phyloP scores from a whole-genome alignment of 2,113 vertebrate genomes.

The Nestor notabilis region DNA sequence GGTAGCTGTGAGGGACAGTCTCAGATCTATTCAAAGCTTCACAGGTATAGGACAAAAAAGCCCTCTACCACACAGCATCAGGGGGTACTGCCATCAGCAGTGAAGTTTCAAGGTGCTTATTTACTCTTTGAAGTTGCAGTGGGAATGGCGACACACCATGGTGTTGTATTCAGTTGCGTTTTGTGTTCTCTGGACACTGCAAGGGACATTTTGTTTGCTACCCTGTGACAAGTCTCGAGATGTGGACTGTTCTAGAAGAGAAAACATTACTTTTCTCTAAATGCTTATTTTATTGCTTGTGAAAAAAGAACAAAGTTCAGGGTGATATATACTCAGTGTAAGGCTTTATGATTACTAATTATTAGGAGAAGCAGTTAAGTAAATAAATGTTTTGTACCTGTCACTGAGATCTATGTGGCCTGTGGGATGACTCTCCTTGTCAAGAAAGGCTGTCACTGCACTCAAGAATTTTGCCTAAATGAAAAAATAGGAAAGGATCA shows the following conservation, averaged over 20 bases:
- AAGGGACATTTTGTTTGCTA: background rate
- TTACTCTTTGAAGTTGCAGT: background rate
- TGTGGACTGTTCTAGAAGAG: too few relatives aligned
- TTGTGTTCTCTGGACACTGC: background rate
- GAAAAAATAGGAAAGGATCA: background rate
- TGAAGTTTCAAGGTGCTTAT: background rate
- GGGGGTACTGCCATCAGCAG: background rate
- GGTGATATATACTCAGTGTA: background rate
- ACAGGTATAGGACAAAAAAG: background rate
- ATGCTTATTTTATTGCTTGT: too few relatives aligned
- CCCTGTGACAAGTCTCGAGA: too few relatives aligned
- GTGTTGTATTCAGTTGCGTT: background rate
- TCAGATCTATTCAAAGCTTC: background rate
- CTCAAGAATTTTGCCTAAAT: background rate
- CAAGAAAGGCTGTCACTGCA: background rate
- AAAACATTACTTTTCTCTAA: too few relatives aligned
- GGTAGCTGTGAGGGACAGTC: background rate
- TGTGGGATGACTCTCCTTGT: background rate
- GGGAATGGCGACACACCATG: background rate
- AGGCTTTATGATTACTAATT: background rate
- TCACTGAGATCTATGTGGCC: background rate
- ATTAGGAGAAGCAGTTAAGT: background rate
- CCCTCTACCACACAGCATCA: background rate
- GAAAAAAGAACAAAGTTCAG: too few relatives aligned
- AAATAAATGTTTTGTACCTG: background rate